Conservation (phyloP, 2,797 vertebrate species). For the Scarus forsteni region DNA sequence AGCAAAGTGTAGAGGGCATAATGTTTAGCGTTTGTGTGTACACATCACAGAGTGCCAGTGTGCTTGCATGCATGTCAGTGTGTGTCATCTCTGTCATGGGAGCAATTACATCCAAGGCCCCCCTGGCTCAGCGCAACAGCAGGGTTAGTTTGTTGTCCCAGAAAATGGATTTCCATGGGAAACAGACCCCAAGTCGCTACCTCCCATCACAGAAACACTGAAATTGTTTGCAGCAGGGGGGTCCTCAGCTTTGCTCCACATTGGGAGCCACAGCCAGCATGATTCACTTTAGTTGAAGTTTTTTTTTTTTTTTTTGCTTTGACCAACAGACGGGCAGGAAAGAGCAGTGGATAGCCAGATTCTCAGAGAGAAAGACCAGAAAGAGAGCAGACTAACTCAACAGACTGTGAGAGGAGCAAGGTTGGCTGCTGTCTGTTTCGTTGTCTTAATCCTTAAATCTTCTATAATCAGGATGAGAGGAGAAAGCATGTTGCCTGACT, state of each 20-base stretch:
- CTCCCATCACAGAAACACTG: constrained; percentile 35
- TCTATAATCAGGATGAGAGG: constrained; percentile 86
- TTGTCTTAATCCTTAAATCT: constrained; percentile 87
- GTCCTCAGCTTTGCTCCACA: constrained; percentile 44
- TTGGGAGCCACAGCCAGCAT: constrained; percentile 42
- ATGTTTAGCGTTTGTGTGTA: constrained; percentile 10
- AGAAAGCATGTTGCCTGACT: constrained; percentile 79
- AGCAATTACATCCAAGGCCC: constrained; percentile 50
- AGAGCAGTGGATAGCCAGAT: constrained; percentile 54
- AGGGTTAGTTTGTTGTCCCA: constrained; percentile 61
- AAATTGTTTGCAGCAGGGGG: constrained; percentile 53
- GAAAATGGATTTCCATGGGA: constrained; percentile 59
- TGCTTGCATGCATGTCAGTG: constrained; percentile 40
- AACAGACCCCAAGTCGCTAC: constrained; percentile 34
- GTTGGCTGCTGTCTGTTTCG: constrained; percentile 77
- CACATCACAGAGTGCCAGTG: constrained; percentile 1
- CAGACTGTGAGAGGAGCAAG: constrained; percentile 62
- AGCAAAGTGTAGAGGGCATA: not conserved
- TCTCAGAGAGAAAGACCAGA: constrained; percentile 18
- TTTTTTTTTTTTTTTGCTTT: constrained; percentile 25
- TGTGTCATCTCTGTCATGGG: constrained; percentile 54
- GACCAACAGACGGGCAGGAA: constrained; percentile 65
- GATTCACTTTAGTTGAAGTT: constrained; percentile 52
- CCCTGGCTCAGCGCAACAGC: constrained; percentile 43
- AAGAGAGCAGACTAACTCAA: constrained; percentile 42